A percentile compares a stretch with the other conserved stretches of the same genome.
These are phyloP conservation scores for Poecilia velifera DNA, from an alignment of 2,797 vertebrate species.

Conservation along the genomic window DNA sequence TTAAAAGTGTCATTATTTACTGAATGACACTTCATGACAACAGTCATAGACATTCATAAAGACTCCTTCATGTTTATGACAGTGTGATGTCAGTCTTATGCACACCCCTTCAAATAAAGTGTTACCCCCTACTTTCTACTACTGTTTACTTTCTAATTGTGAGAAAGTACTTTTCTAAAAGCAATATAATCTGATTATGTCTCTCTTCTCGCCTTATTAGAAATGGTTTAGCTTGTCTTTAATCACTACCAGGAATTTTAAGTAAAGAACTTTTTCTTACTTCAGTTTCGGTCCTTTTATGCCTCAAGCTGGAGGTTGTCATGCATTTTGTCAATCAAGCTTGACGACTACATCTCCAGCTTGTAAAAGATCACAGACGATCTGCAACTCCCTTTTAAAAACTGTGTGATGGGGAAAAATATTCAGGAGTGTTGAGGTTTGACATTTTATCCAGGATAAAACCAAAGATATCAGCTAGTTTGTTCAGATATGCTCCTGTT, in stretches of 20 bases:
- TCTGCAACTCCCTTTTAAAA: not conserved
- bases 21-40: too few species aligned
- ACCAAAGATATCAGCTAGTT: not conserved
- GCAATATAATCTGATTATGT: not conserved
- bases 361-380: constrained; percentile 10
- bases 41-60: too few species aligned
- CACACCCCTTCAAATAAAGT: too few species aligned
- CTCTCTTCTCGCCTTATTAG: not conserved
- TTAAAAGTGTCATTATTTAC: too few species aligned
- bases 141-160: not conserved
- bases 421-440: not conserved
- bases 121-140: not conserved
- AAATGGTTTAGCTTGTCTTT: constrained; percentile 2
- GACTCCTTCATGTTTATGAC: too few species aligned
- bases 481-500: constrained; percentile 10
- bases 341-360: not conserved
- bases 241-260: constrained; percentile 15
- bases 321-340: constrained; percentile 2
- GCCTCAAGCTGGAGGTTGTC: not conserved
- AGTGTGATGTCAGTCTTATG: too few species aligned
- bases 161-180: constrained; percentile 8
- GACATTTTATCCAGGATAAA: constrained; percentile 6
- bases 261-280: constrained; percentile 6
- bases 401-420: not conserved
- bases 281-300: constrained; percentile 18